A percentile compares a stretch with the other conserved stretches of the same genome.
Evolutionary conservation across 2,888 invertebrate species (phyloP).

Genomic region (Andrena hattorfiana): DNA sequence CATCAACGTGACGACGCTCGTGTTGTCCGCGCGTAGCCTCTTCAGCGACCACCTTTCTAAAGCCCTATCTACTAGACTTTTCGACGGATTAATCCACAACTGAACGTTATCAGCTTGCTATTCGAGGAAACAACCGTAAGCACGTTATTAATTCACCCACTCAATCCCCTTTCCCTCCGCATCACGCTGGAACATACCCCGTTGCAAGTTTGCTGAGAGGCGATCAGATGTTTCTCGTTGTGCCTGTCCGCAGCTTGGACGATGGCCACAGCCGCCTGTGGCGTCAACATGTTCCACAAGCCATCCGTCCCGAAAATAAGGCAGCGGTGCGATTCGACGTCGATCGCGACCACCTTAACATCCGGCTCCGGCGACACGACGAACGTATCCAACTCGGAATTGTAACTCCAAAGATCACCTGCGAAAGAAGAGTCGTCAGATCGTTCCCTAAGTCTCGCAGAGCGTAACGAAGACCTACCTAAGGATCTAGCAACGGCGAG

Average conservation of each 20-base stretch:
- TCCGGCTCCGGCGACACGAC: slow-evolving; percentile 99
- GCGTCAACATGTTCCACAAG: slow-evolving; percentile 97
- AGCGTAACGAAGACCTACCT: slow-evolving; percentile 85
- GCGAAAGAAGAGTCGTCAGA: slow-evolving; percentile 47
- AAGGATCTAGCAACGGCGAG: slow-evolving; percentile 98
- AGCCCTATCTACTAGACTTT: slow-evolving; percentile 93
- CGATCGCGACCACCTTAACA: slow-evolving; percentile 93
- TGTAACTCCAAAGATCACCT: slow-evolving; percentile 99
- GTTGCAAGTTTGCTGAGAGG: slow-evolving; percentile 82
- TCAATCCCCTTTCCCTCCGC: too few relatives aligned
- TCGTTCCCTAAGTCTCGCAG: background rate
- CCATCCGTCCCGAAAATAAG: slow-evolving; percentile 98
- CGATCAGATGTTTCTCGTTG: slow-evolving; percentile 88
- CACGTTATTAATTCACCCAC: background rate
- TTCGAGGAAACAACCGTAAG: background rate
- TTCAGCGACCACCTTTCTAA: slow-evolving; percentile 94
- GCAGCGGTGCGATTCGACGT: slow-evolving; percentile 89
- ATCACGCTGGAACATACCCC: slow-evolving; percentile 70
- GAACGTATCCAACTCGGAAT: slow-evolving; percentile 95
- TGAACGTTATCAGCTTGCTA: slow-evolving; percentile 79
- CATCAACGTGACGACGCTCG: slow-evolving; percentile 96
- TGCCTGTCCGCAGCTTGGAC: slow-evolving; percentile 93
- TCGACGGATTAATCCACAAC: slow-evolving; percentile 95
- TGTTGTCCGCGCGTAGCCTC: slow-evolving; percentile 97
- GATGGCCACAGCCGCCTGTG: slow-evolving; percentile 93